Evolutionary conservation across 2,888 invertebrate species (phyloP).

Genomic region (Pachycephus smyrnensis): DNA sequence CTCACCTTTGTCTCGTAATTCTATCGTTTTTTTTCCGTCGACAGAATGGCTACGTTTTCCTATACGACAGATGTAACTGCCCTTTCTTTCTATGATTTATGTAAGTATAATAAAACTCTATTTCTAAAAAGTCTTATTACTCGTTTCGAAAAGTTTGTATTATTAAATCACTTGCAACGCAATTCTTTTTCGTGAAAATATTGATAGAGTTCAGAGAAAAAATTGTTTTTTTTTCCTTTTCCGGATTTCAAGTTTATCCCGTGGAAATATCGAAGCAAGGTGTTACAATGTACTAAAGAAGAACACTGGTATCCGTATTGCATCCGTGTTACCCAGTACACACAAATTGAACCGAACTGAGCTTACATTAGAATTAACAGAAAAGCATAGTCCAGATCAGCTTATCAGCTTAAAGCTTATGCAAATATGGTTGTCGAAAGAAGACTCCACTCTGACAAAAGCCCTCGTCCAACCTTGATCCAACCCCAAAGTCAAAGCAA

Average conservation of each 20-base stretch:
- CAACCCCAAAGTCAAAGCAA: neutral
- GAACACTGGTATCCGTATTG: neutral
- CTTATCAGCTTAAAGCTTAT: slow-evolving; percentile 43
- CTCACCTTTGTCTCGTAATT: neutral
- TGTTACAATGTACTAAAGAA: neutral
- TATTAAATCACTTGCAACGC: neutral
- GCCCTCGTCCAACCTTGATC: neutral
- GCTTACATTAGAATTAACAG: slow-evolving; percentile 21
- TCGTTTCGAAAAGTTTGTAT: neutral
- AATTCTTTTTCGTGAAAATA: neutral
- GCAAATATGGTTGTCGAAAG: slow-evolving; percentile 37
- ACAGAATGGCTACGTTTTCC: neutral
- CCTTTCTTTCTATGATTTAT: neutral
- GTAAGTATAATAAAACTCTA: neutral
- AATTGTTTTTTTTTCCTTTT: neutral
- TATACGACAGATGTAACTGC: neutral
- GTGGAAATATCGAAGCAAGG: neutral
- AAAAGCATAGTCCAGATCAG: slow-evolving; percentile 34
- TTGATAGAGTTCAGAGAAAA: neutral
- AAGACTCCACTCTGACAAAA: slow-evolving; percentile 14
- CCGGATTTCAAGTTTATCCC: neutral
- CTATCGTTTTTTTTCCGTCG: neutral
- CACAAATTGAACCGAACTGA: slow-evolving; percentile 10
- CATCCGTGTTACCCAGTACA: neutral
- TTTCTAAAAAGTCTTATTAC: neutral